Evolutionary conservation across 2,797 vertebrate species (phyloP), one percentile per base, ranked within the genome.

Genomic region (Myotis pilosus): DNA sequence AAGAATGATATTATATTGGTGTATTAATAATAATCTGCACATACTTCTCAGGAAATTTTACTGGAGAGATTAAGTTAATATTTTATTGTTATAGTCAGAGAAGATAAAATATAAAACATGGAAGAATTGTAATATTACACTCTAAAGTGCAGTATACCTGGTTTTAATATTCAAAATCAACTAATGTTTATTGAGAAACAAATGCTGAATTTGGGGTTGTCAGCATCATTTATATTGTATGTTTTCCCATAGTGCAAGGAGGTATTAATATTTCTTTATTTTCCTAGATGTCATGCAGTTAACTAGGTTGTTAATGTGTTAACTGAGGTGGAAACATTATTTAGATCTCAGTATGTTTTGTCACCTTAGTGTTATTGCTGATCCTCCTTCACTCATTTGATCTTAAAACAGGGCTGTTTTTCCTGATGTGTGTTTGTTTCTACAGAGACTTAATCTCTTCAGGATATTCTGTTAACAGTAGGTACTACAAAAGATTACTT

Each of bases 121-220:
- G 44, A 74, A 89, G 2, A 69, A 44, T 64, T 94, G 78, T 85
- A 2, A 57, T 64, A 71, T 36, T 82, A 86, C 33, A 80, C 64
- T 79, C 25, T 57, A 83, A 87, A 89, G 51, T 90, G 6, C 4
- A 94, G 53, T 66, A 51, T 47, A 44, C 22, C 11, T 89, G 25
- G 4, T 75, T 94, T 90, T 90, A 57, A 69, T 72, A 49, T 81
- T 92, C 47, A 91, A 81, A 92, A 53, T 53, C 28, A 92, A 68
- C n/a, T 79, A 86, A 66, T 69, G 49, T 68, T 75, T 87, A 75
- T 55, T 80, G 28, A 94, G 30, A 79, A 95, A 69, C 23, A 57
- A 53, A 13, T 62, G 49, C 33, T 28, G 17, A 17, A 68, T 84
- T 91, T 87, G n/a, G 53, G 4, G 83, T 23, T 44, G 33, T 86